Conservation (phyloP, 2,113 vertebrate species). For the Drymodes brunneopygia region DNA sequence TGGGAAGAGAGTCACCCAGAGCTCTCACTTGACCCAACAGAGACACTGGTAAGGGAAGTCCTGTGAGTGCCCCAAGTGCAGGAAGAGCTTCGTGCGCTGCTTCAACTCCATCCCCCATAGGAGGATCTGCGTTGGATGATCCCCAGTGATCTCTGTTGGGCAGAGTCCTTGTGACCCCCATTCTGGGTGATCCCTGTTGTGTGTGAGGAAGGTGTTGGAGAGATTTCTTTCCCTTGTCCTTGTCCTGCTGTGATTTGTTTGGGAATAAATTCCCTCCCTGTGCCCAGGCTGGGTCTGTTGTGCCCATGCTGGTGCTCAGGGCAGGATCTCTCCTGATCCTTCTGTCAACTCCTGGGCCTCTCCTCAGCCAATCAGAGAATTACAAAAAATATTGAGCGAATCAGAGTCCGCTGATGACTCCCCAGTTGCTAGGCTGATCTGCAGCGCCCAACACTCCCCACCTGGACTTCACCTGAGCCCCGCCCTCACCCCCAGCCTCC, state of each 20-base stretch:
- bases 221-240: not conserved
- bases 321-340: not conserved
- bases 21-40: not conserved
- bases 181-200: accelerated
- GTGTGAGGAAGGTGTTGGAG: not conserved
- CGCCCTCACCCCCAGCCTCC: not conserved
- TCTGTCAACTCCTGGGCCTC: not conserved
- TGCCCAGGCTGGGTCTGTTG: not conserved
- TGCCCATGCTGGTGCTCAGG: accelerated
- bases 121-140: accelerated
- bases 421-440: not conserved
- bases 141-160: not conserved
- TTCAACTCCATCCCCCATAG: not conserved
- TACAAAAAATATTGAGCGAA: not conserved
- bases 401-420: not conserved
- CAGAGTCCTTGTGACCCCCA: not conserved
- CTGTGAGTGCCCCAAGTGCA: not conserved
- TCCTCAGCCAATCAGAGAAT: not conserved
- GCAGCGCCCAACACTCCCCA: not conserved
- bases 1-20: not conserved
- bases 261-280: too few species aligned
- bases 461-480: not conserved
- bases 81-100: not conserved
- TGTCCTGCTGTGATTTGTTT: not conserved
- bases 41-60: too few species aligned